These are phyloP conservation scores for Chlorops oryzae DNA, from an alignment of 1,140 invertebrate species.

Conservation along the genomic window DNA sequence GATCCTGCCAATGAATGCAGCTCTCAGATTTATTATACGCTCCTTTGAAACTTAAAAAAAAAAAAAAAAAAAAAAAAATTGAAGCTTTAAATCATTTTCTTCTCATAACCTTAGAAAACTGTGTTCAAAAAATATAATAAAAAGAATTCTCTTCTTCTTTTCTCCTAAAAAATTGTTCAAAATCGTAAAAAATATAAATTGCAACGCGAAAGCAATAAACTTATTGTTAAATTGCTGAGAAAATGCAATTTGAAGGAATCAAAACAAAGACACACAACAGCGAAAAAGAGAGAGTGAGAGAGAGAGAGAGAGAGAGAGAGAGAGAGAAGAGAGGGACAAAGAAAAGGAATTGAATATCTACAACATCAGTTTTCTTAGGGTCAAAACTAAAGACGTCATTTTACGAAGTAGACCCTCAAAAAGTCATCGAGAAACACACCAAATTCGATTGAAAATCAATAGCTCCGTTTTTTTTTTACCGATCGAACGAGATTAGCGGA, in stretches of 20 bases:
- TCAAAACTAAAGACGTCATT: slow-evolving; percentile 43
- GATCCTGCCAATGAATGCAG: slow-evolving; percentile 15
- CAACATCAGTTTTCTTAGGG: slow-evolving; percentile 10
- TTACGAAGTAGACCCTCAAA: slow-evolving; percentile 19
- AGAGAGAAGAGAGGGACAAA: too few species aligned
- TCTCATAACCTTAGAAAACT: neutral
- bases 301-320: too few species aligned
- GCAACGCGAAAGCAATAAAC: slow-evolving; percentile 37
- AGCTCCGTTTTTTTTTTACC: slow-evolving; percentile 1
- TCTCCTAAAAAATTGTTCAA: too few species aligned
- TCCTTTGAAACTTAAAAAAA: neutral
- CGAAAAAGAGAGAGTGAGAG: slow-evolving; percentile 8
- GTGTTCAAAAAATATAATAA: too few species aligned
- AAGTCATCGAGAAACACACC: slow-evolving; percentile 11
- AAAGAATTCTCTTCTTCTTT: too few species aligned
- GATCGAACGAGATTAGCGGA: slow-evolving; percentile 17
- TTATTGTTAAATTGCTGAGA: slow-evolving; percentile 42
- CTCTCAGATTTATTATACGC: neutral
- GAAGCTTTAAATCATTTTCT: neutral
- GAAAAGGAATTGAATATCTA: too few species aligned
- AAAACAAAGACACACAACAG: slow-evolving; percentile 13
- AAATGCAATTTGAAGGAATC: slow-evolving; percentile 45
- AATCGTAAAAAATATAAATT: slow-evolving; percentile 46
- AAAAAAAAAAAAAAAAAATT: neutral
- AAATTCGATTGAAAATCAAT: slow-evolving; percentile 22